Evolutionary conservation across 2,113 vertebrate genomes (phyloP).

Genomic region (Miniopterus natalensis): DNA sequence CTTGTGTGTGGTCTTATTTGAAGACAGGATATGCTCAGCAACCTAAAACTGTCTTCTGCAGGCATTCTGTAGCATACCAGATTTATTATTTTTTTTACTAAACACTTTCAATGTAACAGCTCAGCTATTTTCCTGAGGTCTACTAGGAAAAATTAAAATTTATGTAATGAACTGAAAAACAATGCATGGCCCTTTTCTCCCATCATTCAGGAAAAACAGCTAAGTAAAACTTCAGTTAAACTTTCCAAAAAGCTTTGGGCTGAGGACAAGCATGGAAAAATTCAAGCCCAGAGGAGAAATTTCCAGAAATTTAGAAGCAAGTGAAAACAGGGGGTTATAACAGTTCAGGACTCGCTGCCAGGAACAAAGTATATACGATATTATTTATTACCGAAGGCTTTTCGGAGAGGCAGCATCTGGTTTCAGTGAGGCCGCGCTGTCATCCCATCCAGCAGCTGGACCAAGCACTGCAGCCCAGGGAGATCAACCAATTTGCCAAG

Average conservation of each 20-base stretch:
- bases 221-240: slow-evolving; percentile 76
- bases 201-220: slow-evolving; percentile 75
- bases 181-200: slow-evolving; percentile 53
- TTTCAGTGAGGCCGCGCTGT: slow-evolving; percentile 80
- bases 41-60: slow-evolving; percentile 19
- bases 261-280: slow-evolving; percentile 81
- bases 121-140: background rate
- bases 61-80: background rate
- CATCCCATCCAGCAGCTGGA: slow-evolving; percentile 74
- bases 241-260: slow-evolving; percentile 81
- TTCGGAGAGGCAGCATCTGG: slow-evolving; percentile 80
- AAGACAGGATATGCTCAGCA: background rate
- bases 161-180: slow-evolving; percentile 65
- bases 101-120: background rate
- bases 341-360: slow-evolving; percentile 81
- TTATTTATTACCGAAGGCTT: slow-evolving; percentile 82
- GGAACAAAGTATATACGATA: slow-evolving; percentile 83
- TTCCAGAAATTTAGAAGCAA: slow-evolving; percentile 84
- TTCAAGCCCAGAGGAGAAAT: slow-evolving; percentile 80
- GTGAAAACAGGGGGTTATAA: slow-evolving; percentile 83
- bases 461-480: background rate
- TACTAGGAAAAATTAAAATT: slow-evolving; percentile 34
- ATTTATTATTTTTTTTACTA: background rate
- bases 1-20: slow-evolving; percentile 32
- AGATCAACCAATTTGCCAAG: slow-evolving; percentile 71